Percentiles rank a stretch among this genome's conserved stretches.
Conservation (phyloP, 1,140 invertebrate genomes). For the Neoseiulus cucumeris region DNA sequence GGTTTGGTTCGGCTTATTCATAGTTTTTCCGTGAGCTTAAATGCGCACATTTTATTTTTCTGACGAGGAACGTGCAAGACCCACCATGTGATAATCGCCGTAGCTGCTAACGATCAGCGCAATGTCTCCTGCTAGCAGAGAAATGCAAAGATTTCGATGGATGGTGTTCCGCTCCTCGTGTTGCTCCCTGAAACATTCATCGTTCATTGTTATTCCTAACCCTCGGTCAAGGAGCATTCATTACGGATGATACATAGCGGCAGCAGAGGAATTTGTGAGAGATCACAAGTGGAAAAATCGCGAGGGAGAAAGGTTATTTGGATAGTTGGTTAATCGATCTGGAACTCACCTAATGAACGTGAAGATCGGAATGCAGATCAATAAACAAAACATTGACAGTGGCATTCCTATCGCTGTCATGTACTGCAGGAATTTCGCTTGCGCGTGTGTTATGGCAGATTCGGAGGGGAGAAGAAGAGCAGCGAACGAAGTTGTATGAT, state of each 20-base stretch:
- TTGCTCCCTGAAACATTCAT: neutral
- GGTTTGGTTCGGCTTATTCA: neutral
- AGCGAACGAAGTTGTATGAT: neutral
- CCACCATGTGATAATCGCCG: neutral
- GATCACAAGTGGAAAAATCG: too few species aligned
- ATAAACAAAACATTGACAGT: neutral
- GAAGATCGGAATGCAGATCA: neutral
- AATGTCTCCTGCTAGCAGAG: neutral
- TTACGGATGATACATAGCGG: too few species aligned
- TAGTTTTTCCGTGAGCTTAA: neutral
- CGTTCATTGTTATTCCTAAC: too few species aligned
- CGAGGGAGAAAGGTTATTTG: too few species aligned
- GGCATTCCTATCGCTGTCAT: constrained; percentile 4
- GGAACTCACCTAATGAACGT: neutral
- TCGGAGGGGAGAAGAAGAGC: neutral
- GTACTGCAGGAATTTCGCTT: neutral
- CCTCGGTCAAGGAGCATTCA: too few species aligned
- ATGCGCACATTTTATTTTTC: neutral
- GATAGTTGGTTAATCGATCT: too few species aligned
- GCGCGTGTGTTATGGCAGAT: neutral
- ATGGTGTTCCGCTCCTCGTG: neutral
- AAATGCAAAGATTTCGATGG: neutral
- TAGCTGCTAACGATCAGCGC: neutral
- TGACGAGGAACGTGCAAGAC: neutral
- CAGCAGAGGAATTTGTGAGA: too few species aligned